Evolutionary conservation across 2,797 vertebrate species (phyloP).

Genomic region (Fistularia tabacaria): DNA sequence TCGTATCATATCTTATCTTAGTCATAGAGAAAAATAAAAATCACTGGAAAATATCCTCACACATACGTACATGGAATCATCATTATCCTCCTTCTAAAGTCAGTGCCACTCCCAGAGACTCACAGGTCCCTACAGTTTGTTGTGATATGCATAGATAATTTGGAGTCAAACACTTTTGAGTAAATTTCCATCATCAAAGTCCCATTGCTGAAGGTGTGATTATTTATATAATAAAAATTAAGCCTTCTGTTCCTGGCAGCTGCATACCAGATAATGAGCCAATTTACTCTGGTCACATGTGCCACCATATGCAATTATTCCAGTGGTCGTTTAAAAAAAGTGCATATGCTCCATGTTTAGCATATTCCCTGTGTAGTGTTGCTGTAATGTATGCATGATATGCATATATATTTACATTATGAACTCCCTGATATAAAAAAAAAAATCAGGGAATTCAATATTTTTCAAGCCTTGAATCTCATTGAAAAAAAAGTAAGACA

Average conservation of each 20-base stretch:
- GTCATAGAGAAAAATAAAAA: conserved; percentile 6
- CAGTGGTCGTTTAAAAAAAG: conserved; percentile 11
- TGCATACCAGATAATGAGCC: conserved; percentile 25
- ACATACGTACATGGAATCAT: not conserved
- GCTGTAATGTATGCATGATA: conserved; percentile 11
- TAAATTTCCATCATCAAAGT: conserved; percentile 17
- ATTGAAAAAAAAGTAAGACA: too few relatives aligned
- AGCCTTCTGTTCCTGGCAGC: conserved; percentile 20
- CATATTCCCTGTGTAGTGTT: conserved; percentile 1
- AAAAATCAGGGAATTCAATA: not conserved
- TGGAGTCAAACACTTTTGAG: conserved; percentile 23
- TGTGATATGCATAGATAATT: conserved; percentile 32
- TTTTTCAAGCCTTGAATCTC: not conserved
- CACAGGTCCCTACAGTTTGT: not conserved
- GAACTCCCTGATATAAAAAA: not conserved
- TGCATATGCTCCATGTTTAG: conserved; percentile 22
- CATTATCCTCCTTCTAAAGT: conserved; percentile 3
- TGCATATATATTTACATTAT: conserved; percentile 9
- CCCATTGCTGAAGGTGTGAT: conserved; percentile 20
- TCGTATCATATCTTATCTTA: too few relatives aligned
- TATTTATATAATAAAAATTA: conserved; percentile 38
- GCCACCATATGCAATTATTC: conserved; percentile 32
- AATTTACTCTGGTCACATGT: conserved; percentile 19
- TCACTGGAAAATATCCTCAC: conserved; percentile 7
- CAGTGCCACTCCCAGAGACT: too few relatives aligned